Base-by-base conservation (phyloP, 2,888 invertebrate species). In the Nemurella pictetii region DNA sequence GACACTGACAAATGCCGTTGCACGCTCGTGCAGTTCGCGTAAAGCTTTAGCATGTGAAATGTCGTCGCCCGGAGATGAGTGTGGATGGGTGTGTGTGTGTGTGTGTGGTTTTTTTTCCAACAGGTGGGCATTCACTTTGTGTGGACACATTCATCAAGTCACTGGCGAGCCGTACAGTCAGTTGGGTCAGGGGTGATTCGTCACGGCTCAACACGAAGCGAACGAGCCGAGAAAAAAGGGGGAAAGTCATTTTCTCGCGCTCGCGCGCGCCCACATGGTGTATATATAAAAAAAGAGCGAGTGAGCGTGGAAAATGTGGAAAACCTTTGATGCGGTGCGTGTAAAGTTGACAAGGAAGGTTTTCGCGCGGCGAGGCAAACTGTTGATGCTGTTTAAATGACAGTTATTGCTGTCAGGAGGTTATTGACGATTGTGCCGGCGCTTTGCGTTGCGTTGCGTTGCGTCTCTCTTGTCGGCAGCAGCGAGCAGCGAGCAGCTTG, bases 71-170 rank as follows among this genome's bases (percentile, higher is more conserved):
- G 29, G 36, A 72, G 55, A 55, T 36, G 55, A 72, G 55, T 82
- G 55, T 20, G 81, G 81, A n/a, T n/a, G n/a, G n/a, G n/a, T n/a
- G n/a, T n/a, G n/a, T n/a, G 20, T 5, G 74, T 74, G 74, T 5
- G 55, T 82, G 55, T 82, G 55, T 20, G 81, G 81, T 81, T 81
- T 55, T 81, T 55, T 36, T 75, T 73, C 80, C 85, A 85, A 85
- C 85, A 85, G 85, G 85, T 85, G 85, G 85, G 80, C 85, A 73
- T 83, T 85, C 85, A 55, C 28, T 83, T 74, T 30, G 80, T 32
- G 77, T 85, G 85, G 85, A 85, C 85, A 85, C 85, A 85, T 85
- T 80, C 84, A 85, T 85, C 85, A 85, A 73, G 81, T 77, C 78
- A 82, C 82, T 27, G 15, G 82, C 27, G 25, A 29, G 25, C 0